A percentile compares a stretch with the other conserved stretches of the same genome.
Conservation (phyloP, 2,797 vertebrate species). For the Jordanella pulchra region DNA sequence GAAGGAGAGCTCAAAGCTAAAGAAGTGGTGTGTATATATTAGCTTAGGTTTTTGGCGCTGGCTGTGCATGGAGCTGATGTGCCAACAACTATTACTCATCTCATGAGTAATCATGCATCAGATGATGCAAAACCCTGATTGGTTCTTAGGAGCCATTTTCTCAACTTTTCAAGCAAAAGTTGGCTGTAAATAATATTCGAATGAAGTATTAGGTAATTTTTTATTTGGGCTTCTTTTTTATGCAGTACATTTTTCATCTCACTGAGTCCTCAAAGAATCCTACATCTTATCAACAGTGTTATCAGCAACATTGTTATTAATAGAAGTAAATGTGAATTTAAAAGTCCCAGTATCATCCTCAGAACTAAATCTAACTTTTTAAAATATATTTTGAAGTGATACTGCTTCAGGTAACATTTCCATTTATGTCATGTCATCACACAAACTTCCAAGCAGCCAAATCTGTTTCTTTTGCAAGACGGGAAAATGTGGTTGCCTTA, state of each 20-base stretch:
- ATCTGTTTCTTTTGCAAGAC: neutral
- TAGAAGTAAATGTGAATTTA: neutral
- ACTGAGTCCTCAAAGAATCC: neutral
- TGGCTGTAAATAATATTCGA: neutral
- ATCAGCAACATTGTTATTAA: neutral
- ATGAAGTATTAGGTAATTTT: neutral
- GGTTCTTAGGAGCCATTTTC: neutral
- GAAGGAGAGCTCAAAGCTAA: slow-evolving; percentile 74
- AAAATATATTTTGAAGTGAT: too few species aligned
- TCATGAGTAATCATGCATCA: slow-evolving; percentile 37
- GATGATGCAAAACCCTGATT: slow-evolving; percentile 14
- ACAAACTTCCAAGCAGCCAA: neutral
- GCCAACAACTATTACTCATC: slow-evolving; percentile 72
- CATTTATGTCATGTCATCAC: too few species aligned
- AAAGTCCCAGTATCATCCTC: neutral
- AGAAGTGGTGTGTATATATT: slow-evolving; percentile 71
- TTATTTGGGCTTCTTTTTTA: neutral
- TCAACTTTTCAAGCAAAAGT: neutral
- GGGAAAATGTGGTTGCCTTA: neutral
- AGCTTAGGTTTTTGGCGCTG: slow-evolving; percentile 71
- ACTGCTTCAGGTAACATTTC: too few species aligned
- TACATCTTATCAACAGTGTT: neutral
- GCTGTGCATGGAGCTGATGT: slow-evolving; percentile 64
- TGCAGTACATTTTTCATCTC: neutral
- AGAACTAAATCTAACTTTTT: neutral